Base-by-base conservation (phyloP, 2,888 invertebrate genomes). In the Mythimna impura region DNA sequence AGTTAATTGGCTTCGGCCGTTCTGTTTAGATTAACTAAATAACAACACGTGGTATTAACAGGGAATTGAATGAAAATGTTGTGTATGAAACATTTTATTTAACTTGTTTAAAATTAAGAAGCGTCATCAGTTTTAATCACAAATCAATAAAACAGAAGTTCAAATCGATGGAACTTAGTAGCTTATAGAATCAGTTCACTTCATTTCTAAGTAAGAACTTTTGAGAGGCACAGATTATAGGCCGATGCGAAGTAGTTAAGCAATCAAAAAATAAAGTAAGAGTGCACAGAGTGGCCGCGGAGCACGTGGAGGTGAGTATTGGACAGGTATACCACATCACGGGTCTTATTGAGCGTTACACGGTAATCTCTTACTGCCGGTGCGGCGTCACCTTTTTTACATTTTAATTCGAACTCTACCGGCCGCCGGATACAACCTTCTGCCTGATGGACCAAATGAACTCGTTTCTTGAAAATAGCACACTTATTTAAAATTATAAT, bases 311-410 rank as follows among this genome's bases (percentile, higher is more conserved):
- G 22, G 22, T 63, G 63, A 62, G 63, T 79, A 81, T 83, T 82
- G 69, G 85, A 82, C 84, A 86, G 87, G 86, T 87, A 86, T 86
- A 17, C 75, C 86, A 82, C 86, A 81, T 82, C 78, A 76, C 84
- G 65, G 76, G 86, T 78, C 86, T 88, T 88, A 90, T 84, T 85
- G 89, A 83, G 81, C 77, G 84, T 87, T 84, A 84, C 83, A 80
- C 79, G 77, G 85, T 87, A 89, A 89, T 87, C 87, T 84, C 85
- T 85, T 81, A 72, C 84, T 76, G 72, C 75, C 66, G 71, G 67
- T 78, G 72, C 66, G 55, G 71, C 71, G 77, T 71, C 62, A 58
- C 68, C 70, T 78, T 84, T n/a, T 88, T 88, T 86, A 86, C 83
- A 83, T 84, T 87, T 85, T 88, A 88, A 89, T 86, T 86, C 83